Conservation (phyloP, 2,797 vertebrate species). For the Allobates femoralis region DNA sequence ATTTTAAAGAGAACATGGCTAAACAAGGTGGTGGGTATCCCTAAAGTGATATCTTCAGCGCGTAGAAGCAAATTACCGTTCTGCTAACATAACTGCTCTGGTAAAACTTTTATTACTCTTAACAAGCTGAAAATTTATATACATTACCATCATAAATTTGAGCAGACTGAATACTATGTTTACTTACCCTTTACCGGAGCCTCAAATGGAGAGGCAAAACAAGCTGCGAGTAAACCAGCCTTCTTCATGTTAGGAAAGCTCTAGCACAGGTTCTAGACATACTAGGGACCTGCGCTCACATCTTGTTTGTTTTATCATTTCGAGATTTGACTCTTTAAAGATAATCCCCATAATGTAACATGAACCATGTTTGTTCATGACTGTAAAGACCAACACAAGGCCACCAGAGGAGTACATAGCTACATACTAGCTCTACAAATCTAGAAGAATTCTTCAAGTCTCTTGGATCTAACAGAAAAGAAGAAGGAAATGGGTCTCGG, state of each 20-base stretch:
- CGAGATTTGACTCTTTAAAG: constrained; percentile 36
- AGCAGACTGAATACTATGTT: constrained; percentile 55
- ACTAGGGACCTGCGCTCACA: constrained; percentile 3
- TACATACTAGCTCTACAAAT: constrained; percentile 35
- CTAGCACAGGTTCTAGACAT: constrained; percentile 38
- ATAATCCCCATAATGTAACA: constrained; percentile 27
- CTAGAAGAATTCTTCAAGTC: constrained; percentile 35
- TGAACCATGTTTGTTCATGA: neutral
- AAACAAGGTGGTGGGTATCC: constrained; percentile 52
- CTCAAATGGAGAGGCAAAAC: constrained; percentile 57
- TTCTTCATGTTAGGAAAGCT: constrained; percentile 46
- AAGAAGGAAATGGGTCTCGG: constrained; percentile 48
- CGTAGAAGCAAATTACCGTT: constrained; percentile 55
- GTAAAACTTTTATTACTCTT: constrained; percentile 59
- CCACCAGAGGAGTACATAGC: constrained; percentile 47
- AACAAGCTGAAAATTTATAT: constrained; percentile 63
- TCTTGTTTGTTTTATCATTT: constrained; percentile 34
- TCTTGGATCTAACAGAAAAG: constrained; percentile 43
- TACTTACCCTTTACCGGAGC: constrained; percentile 56
- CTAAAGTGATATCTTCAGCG: constrained; percentile 37
- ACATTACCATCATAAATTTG: constrained; percentile 59
- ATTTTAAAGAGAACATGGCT: constrained; percentile 43
- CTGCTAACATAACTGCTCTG: constrained; percentile 54
- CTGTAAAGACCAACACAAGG: constrained; percentile 36
- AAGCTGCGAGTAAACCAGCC: constrained; percentile 56